Percentiles rank a stretch among this genome's conserved stretches.
These are phyloP conservation scores for Clarias gariepinus DNA, from an alignment of 2,113 vertebrate genomes.

Conservation along the genomic window DNA sequence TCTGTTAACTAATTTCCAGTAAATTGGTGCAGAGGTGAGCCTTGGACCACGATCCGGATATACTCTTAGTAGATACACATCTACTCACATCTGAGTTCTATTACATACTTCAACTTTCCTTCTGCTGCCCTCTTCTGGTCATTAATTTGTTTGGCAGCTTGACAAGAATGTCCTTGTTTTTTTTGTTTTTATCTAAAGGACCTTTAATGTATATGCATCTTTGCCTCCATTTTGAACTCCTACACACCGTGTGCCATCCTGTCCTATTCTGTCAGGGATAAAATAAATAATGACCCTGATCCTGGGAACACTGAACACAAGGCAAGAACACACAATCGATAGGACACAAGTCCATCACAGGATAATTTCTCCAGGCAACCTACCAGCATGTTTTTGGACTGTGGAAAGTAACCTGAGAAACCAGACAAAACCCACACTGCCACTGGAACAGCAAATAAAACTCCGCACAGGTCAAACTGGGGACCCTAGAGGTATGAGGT, in stretches of 20 bases:
- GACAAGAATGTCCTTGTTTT: background rate
- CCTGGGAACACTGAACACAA: background rate
- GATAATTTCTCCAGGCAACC: background rate
- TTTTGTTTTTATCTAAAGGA: background rate
- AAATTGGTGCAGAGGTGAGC: background rate
- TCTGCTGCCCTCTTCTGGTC: slow-evolving; percentile 38
- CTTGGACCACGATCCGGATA: background rate
- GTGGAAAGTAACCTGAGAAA: background rate
- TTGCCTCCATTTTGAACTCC: background rate
- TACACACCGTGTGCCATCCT: background rate
- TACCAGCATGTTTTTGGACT: background rate
- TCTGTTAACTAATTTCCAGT: background rate
- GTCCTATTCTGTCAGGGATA: too few relatives aligned
- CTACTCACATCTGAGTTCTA: background rate
- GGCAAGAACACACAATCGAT: background rate
- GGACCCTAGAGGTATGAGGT: background rate
- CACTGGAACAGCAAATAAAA: background rate
- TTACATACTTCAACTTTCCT: background rate
- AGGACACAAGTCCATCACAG: background rate
- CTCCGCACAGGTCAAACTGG: background rate
- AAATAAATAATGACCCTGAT: background rate
- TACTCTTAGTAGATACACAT: background rate
- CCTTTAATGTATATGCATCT: background rate
- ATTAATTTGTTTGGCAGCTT: background rate
- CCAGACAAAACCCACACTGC: background rate